Evolutionary conservation across 1,140 invertebrate genomes (phyloP).

Genomic region (Archegozetes longisetosus): DNA sequence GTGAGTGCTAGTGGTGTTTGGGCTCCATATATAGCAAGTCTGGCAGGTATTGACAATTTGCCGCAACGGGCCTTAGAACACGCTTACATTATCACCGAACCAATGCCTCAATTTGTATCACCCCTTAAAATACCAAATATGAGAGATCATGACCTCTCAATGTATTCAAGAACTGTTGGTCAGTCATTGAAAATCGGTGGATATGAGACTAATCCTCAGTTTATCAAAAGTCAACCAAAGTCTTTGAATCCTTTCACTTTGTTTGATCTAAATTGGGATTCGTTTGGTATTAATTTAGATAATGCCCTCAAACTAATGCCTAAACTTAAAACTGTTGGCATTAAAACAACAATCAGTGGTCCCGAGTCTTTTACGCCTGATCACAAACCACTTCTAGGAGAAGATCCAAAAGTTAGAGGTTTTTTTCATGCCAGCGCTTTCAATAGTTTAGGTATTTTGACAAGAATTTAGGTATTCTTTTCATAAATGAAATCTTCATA

Average conservation of each 20-base stretch:
- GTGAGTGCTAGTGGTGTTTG: slow-evolving; percentile 43
- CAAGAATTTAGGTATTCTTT: too few relatives aligned
- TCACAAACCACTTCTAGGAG: slow-evolving; percentile 66
- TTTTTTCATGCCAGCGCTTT: slow-evolving; percentile 70
- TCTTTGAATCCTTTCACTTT: slow-evolving; percentile 60
- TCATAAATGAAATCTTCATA: too few relatives aligned
- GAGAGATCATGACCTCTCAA: slow-evolving; percentile 61
- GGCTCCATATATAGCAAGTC: slow-evolving; percentile 51
- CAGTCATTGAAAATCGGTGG: slow-evolving; percentile 65
- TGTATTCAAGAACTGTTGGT: slow-evolving; percentile 66
- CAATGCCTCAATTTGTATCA: slow-evolving; percentile 48
- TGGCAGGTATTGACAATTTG: slow-evolving; percentile 44
- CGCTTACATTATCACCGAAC: slow-evolving; percentile 64
- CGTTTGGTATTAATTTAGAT: slow-evolving; percentile 56
- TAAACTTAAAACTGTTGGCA: slow-evolving; percentile 47
- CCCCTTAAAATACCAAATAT: slow-evolving; percentile 49
- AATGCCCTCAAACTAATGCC: slow-evolving; percentile 55
- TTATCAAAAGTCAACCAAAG: slow-evolving; percentile 36
- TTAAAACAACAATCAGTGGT: slow-evolving; percentile 55
- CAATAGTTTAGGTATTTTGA: too few relatives aligned
- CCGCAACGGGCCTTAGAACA: slow-evolving; percentile 70
- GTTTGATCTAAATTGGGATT: slow-evolving; percentile 68
- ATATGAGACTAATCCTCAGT: slow-evolving; percentile 60
- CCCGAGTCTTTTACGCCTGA: slow-evolving; percentile 73
- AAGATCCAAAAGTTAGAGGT: slow-evolving; percentile 37